phyloP scores from a whole-genome alignment of 1,140 invertebrate species.

The Druon quercuslanigerum region DNA sequence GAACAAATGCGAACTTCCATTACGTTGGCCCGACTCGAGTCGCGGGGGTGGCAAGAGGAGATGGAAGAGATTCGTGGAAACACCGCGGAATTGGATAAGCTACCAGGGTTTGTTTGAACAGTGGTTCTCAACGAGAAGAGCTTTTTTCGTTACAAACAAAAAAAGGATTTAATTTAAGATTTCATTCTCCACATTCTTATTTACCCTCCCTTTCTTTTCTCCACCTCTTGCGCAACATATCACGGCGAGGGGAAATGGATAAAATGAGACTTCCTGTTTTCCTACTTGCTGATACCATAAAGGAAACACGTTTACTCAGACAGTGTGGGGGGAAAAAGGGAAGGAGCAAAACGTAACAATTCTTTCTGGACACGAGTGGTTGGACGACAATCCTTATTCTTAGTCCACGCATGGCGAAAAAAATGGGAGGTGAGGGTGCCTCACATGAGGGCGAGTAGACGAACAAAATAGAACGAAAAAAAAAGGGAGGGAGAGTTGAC shows the following conservation, averaged over 20 bases:
- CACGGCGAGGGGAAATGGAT: too few species aligned
- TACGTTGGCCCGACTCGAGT: slow-evolving; percentile 36
- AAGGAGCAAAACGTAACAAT: not conserved
- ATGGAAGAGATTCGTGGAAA: slow-evolving; percentile 64
- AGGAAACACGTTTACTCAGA: too few species aligned
- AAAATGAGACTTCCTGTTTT: too few species aligned
- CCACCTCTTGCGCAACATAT: too few species aligned
- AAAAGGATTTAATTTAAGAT: not conserved
- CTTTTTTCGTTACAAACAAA: not conserved
- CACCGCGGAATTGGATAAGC: slow-evolving; percentile 65
- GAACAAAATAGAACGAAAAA: slow-evolving; percentile 42
- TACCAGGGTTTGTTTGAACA: slow-evolving; percentile 60
- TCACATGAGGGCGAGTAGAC: slow-evolving; percentile 39
- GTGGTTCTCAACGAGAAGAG: slow-evolving; percentile 46
- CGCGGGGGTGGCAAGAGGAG: slow-evolving; percentile 42
- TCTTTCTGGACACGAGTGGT: not conserved
- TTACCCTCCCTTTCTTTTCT: too few species aligned
- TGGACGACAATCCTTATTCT: not conserved
- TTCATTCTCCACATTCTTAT: too few species aligned
- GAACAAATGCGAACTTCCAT: slow-evolving; percentile 59
- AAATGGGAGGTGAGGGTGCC: slow-evolving; percentile 37
- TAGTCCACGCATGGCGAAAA: slow-evolving; percentile 3
- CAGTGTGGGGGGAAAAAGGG: too few species aligned
- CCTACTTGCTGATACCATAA: too few species aligned
- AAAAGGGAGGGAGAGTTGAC: slow-evolving; percentile 45